Percentiles rank a stretch among this genome's conserved stretches.
Evolutionary conservation across 1,140 invertebrate species (phyloP).

Genomic region (Sarcophaga bullata): DNA sequence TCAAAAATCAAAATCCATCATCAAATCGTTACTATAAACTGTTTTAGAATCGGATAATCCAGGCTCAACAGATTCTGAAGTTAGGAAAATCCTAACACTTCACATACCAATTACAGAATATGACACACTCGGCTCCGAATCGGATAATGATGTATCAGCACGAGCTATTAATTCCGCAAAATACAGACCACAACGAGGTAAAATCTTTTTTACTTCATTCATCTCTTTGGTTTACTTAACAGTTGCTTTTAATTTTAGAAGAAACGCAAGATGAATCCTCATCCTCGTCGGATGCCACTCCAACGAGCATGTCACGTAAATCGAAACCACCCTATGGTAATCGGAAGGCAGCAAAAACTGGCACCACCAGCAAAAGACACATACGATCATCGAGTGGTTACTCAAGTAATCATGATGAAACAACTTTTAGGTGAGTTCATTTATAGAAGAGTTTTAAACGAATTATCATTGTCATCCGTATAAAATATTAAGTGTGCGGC

Average conservation of each 20-base stretch:
- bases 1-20: conserved; percentile 56
- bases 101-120: conserved; percentile 90
- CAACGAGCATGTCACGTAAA: conserved; percentile 73
- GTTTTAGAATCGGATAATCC: conserved; percentile 86
- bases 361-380: conserved; percentile 69
- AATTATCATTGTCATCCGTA: too few relatives aligned
- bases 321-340: conserved; percentile 73
- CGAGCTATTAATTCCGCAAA: conserved; percentile 71
- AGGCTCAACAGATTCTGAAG: conserved; percentile 86
- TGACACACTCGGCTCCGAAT: conserved; percentile 80
- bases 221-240: background rate
- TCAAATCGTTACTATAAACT: conserved; percentile 66
- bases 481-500: too few relatives aligned
- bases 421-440: conserved; percentile 76
- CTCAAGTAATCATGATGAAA: conserved; percentile 82
- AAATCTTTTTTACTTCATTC: conserved; percentile 25
- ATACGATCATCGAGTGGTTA: conserved; percentile 80
- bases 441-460: background rate
- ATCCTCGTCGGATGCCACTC: conserved; percentile 77
- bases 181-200: conserved; percentile 70
- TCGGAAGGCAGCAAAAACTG: conserved; percentile 70
- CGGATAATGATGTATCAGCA: conserved; percentile 74
- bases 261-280: conserved; percentile 75
- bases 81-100: conserved; percentile 88
- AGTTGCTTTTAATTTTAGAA: conserved; percentile 48